A percentile compares a stretch with the other conserved stretches of the same genome.
Evolutionary conservation across 2,797 vertebrate genomes (phyloP).

Genomic region (Mus caroli): DNA sequence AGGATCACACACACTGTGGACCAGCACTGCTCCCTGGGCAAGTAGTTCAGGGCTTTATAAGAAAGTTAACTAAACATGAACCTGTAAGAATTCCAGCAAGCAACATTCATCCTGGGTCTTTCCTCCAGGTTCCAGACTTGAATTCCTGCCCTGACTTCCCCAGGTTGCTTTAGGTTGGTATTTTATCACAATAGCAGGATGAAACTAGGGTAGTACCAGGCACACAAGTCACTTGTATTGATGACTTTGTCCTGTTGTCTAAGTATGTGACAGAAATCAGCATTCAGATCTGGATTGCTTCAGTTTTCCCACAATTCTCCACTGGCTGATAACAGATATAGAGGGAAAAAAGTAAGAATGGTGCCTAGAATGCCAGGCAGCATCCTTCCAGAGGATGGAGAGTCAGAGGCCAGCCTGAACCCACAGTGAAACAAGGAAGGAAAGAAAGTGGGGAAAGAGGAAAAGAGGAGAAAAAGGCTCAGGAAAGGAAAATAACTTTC

Average conservation of each 20-base stretch:
- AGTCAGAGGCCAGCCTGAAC: background rate
- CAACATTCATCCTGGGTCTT: background rate
- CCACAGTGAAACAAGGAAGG: background rate
- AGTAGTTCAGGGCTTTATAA: background rate
- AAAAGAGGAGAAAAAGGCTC: fast-evolving
- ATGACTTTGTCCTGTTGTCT: background rate
- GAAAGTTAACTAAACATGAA: background rate
- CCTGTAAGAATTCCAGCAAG: background rate
- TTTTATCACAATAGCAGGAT: background rate
- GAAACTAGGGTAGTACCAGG: background rate
- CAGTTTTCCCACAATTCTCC: background rate
- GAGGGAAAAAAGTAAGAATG: background rate
- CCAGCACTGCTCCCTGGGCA: background rate
- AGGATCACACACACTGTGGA: background rate
- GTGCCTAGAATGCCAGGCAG: background rate
- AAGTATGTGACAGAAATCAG: background rate
- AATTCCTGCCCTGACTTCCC: background rate
- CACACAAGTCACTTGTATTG: background rate
- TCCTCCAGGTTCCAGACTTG: background rate
- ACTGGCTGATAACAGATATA: background rate
- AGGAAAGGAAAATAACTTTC: background rate
- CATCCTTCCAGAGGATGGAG: background rate
- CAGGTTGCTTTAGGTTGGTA: background rate
- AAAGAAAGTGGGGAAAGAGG: background rate
- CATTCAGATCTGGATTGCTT: constrained; percentile 8